These are phyloP conservation scores for Melieria omissa DNA, from an alignment of 2,888 invertebrate species.

Conservation along the genomic window DNA sequence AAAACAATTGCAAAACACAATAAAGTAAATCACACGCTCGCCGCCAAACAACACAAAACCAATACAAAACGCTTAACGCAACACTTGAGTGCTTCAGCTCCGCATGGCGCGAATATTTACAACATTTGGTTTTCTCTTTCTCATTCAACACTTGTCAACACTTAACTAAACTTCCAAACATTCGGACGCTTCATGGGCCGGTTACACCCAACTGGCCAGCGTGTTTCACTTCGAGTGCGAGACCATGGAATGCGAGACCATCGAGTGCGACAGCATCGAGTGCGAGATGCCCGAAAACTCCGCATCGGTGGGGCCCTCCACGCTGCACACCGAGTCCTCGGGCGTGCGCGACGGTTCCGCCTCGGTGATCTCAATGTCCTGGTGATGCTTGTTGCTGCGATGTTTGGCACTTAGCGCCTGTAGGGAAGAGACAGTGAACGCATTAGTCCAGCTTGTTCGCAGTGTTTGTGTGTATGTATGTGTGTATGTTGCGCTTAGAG, in stretches of 20 bases:
- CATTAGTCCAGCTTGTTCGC: neutral
- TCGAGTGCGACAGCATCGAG: constrained; percentile 64
- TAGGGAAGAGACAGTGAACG: constrained; percentile 41
- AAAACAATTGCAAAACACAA: constrained; percentile 2
- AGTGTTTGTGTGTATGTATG: too few relatives aligned
- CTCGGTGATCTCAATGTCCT: constrained; percentile 76
- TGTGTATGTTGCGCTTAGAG: too few relatives aligned
- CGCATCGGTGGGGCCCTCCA: constrained; percentile 80
- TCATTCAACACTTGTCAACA: constrained; percentile 37
- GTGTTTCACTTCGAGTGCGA: constrained; percentile 55
- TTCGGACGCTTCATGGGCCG: neutral
- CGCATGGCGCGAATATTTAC: constrained; percentile 53
- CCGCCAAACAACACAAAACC: too few relatives aligned
- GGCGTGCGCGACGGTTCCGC: constrained; percentile 87
- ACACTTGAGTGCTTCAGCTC: neutral
- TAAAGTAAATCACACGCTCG: neutral
- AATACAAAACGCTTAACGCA: too few relatives aligned
- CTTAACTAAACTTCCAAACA: neutral
- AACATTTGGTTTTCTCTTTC: constrained; percentile 42
- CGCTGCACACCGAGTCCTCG: constrained; percentile 91
- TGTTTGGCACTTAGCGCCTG: constrained; percentile 83
- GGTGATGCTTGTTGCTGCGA: constrained; percentile 70
- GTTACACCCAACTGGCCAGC: constrained; percentile 16
- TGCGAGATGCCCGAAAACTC: constrained; percentile 66
- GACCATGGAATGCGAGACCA: constrained; percentile 61